Evolutionary conservation across 2,797 vertebrate genomes (phyloP).

Genomic region (Megalops cyprinoides): DNA sequence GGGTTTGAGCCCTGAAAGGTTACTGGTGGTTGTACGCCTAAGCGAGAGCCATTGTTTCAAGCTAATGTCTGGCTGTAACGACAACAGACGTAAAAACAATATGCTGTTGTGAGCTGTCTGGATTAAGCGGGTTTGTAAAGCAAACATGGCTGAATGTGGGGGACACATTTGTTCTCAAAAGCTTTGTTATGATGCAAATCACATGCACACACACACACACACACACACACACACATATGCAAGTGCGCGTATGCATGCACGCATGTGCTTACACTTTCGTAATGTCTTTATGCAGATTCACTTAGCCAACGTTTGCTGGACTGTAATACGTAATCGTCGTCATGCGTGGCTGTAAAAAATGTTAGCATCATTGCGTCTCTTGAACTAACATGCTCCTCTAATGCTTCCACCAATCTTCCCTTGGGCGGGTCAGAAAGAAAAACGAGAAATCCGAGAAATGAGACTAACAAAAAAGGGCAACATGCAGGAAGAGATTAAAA

Average conservation of each 20-base stretch:
- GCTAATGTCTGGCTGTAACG: too few relatives aligned
- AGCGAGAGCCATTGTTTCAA: too few relatives aligned
- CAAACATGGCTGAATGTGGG: too few relatives aligned
- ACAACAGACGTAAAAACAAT: too few relatives aligned
- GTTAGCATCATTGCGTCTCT: background rate
- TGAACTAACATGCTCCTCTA: background rate
- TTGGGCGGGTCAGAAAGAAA: background rate
- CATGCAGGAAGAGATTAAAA: slow-evolving; percentile 36
- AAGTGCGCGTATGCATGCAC: slow-evolving; percentile 21
- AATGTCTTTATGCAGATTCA: slow-evolving; percentile 16
- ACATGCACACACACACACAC: slow-evolving; percentile 19
- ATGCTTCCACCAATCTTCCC: slow-evolving; percentile 6
- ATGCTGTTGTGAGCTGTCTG: background rate
- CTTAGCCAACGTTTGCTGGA: background rate
- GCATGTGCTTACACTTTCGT: slow-evolving; percentile 4
- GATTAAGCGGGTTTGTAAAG: background rate
- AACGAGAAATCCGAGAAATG: slow-evolving; percentile 3
- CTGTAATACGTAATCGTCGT: too few relatives aligned
- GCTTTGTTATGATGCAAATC: too few relatives aligned
- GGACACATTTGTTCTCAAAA: too few relatives aligned
- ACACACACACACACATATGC: slow-evolving; percentile 24
- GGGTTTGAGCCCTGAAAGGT: too few relatives aligned
- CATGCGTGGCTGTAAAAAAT: too few relatives aligned
- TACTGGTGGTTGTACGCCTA: too few relatives aligned
- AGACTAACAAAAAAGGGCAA: slow-evolving; percentile 25